Base-by-base conservation (phyloP, 1,140 invertebrate species). In the Diorhabda sublineata region DNA sequence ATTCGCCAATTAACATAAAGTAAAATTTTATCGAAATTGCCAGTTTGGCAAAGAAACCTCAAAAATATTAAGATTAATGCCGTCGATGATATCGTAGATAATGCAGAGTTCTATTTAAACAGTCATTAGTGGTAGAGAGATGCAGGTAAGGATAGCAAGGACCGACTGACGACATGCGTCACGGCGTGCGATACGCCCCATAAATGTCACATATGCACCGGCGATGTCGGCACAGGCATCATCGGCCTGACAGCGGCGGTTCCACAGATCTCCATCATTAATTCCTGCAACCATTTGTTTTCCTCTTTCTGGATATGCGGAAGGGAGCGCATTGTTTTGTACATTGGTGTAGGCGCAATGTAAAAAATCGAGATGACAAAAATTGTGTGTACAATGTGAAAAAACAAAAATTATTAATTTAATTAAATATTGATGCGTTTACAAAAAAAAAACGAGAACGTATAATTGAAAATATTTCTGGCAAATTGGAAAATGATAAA, bases 91-190 rank as follows among this genome's bases (percentile, higher is more conserved):
- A 65, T 57, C 47, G 47, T 43, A 42, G 64, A 65, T 47, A 58
- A 58, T 11, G 61, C 44, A 42, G 52, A 42, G 64, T 65, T 65
- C 75, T 76, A 77, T 77, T 77, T 77, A 76, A 72, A 77, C 76
- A 67, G 74, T 75, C 75, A 77, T 77, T 77, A 77, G 74, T 71
- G 73, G 60, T 43, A 58, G 64, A 61, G 61, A 76, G 76, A 77
- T 77, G 61, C 76, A 77, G 75, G 76, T 77, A 77, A 75, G 76
- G 47, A 52, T 52, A 52, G 47, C 47, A n/a, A 75, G 71, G 66
- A 68, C 57, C 58, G 70, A 60, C 42, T 75, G 75, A 74, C 75
- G 76, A 78, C 72, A 78, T 78, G 76, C 76, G 76, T 78, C 76
- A 75, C 72, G 75, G 74, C 76, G 74, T 68, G 67, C 64, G 64